A percentile compares a stretch with the other conserved stretches of the same genome.
Conservation (phyloP, 2,113 vertebrate genomes). For the Tapirus terrestris region DNA sequence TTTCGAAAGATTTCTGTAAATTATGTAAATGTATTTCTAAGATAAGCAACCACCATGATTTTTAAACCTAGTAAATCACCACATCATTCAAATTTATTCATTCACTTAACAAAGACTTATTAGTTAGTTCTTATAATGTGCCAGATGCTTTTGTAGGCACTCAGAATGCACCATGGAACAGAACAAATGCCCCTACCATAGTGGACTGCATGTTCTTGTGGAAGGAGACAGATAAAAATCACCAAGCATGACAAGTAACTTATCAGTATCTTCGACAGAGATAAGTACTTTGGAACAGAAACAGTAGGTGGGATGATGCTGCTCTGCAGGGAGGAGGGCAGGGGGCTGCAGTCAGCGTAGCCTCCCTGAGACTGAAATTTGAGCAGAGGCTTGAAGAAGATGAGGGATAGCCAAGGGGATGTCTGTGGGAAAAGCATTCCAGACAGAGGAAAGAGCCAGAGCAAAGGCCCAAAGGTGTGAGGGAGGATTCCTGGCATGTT, state of each 20-base stretch:
- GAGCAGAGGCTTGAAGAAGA: neutral
- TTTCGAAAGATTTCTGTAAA: neutral
- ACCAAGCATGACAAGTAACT: neutral
- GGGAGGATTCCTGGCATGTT: neutral
- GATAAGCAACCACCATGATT: neutral
- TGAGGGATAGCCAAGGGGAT: neutral
- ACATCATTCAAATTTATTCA: neutral
- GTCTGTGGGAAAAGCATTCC: neutral
- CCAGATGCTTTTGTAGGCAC: neutral
- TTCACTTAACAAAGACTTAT: neutral
- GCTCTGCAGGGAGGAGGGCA: neutral
- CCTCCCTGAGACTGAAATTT: neutral
- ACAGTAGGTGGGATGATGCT: neutral
- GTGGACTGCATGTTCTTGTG: neutral
- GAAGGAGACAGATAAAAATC: neutral
- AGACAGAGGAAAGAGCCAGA: neutral
- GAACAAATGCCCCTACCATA: neutral
- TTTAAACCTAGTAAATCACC: neutral
- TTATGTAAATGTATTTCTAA: neutral
- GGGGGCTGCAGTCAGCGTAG: no score
- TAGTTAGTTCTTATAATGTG: neutral
- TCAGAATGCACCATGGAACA: neutral
- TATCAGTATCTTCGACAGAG: neutral
- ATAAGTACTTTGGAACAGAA: neutral
- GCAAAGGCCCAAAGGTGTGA: neutral